Percentiles rank a stretch among this genome's conserved stretches.
Evolutionary conservation across 2,888 invertebrate genomes (phyloP).

Genomic region (Caenorhabditis becei): DNA sequence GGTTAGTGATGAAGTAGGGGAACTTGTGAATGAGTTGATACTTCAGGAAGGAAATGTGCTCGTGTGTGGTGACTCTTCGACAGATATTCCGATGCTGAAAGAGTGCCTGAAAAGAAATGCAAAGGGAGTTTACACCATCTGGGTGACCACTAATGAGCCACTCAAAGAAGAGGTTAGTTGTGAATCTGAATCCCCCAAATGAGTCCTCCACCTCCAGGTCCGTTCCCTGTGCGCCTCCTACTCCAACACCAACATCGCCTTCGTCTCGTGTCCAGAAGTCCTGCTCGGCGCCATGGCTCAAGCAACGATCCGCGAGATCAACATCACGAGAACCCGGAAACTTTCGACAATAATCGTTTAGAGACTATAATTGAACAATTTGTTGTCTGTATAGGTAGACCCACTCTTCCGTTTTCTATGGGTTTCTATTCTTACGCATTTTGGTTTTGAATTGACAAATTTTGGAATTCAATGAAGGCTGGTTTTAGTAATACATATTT

Average conservation of each 20-base stretch:
- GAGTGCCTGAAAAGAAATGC: constrained; percentile 77
- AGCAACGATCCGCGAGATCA: constrained; percentile 81
- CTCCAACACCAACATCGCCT: constrained; percentile 78
- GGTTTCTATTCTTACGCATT: constrained; percentile 6
- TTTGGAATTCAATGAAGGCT: constrained; percentile 18
- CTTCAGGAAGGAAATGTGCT: constrained; percentile 79
- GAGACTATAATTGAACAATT: background rate
- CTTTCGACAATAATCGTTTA: constrained; percentile 34
- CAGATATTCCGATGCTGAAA: constrained; percentile 81
- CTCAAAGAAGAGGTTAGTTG: constrained; percentile 70
- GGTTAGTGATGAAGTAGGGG: background rate
- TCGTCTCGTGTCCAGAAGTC: constrained; percentile 81
- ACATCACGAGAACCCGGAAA: constrained; percentile 62
- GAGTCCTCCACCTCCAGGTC: constrained; percentile 61
- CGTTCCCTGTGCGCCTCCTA: constrained; percentile 73
- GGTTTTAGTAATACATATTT: no score
- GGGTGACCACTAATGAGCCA: constrained; percentile 76
- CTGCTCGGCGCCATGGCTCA: constrained; percentile 82
- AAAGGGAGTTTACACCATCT: constrained; percentile 79
- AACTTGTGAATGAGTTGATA: no score
- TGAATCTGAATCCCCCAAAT: no score
- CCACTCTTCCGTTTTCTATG: background rate
- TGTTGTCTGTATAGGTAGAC: constrained; percentile 26
- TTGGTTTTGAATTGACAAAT: background rate
- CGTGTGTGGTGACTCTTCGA: constrained; percentile 80